Evolutionary conservation across 2,888 invertebrate species (phyloP).

Genomic region (Scaptodrosophila latifasciaeformis): DNA sequence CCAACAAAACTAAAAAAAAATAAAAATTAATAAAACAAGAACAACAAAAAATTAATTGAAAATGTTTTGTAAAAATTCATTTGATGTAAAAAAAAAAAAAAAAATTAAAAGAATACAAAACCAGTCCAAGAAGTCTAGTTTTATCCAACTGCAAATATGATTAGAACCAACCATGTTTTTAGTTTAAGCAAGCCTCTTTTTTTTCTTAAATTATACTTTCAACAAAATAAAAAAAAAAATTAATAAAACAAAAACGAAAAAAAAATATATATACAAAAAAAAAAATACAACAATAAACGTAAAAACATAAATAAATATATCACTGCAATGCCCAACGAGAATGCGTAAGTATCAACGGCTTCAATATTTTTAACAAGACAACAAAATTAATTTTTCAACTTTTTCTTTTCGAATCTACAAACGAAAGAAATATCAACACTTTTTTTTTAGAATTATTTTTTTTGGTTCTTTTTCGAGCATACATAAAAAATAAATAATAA

Average conservation of each 20-base stretch:
- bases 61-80: slow-evolving; percentile 20
- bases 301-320: slow-evolving; percentile 27
- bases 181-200: no score
- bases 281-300: slow-evolving; percentile 32
- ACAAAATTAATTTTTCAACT: slow-evolving; percentile 21
- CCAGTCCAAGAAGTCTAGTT: no score
- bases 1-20: slow-evolving; percentile 29
- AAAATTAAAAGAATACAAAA: slow-evolving; percentile 3
- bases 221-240: slow-evolving; percentile 30
- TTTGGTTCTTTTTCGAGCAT: no score
- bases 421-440: no score
- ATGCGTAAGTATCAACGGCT: slow-evolving; percentile 57
- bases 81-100: slow-evolving; percentile 17
- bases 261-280: slow-evolving; percentile 34
- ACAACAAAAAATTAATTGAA: slow-evolving; percentile 15
- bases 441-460: no score
- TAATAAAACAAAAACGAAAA: slow-evolving; percentile 36
- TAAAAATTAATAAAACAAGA: slow-evolving; percentile 7
- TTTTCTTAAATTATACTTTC: slow-evolving; percentile 10
- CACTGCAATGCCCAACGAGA: slow-evolving; percentile 45
- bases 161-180: not conserved
- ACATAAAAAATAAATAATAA: no score
- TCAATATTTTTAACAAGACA: slow-evolving; percentile 15
- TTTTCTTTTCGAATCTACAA: no score
- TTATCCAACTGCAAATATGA: not conserved